phyloP scores from a whole-genome alignment of 2,888 invertebrate species.

The Sphaerophoria taeniata region DNA sequence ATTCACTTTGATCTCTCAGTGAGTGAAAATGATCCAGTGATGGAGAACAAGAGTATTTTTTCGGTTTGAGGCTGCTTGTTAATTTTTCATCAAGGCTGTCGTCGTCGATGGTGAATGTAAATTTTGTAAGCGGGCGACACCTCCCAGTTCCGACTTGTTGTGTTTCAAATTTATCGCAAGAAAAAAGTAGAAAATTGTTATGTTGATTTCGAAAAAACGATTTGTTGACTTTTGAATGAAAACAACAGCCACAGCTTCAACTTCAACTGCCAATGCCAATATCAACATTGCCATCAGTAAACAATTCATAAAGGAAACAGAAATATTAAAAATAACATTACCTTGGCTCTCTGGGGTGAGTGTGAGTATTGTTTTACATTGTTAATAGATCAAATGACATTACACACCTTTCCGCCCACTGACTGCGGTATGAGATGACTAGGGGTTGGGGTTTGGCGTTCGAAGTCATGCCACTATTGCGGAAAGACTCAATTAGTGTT shows the following conservation, averaged over 20 bases:
- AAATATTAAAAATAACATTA: neutral
- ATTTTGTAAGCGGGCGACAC: neutral
- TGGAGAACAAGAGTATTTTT: conserved; percentile 3
- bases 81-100: conserved; percentile 49
- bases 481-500: conserved; percentile 42
- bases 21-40: conserved; percentile 24
- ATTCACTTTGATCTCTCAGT: conserved; percentile 12
- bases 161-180: conserved; percentile 28
- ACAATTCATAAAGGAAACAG: neutral
- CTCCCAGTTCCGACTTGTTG: neutral
- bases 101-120: conserved; percentile 49
- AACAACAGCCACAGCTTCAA: conserved; percentile 2
- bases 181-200: conserved; percentile 28
- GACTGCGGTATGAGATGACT: too few species aligned
- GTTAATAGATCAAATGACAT: conserved; percentile 8
- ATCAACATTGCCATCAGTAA: conserved; percentile 20
- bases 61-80: neutral
- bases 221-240: conserved; percentile 53
- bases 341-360: conserved; percentile 1
- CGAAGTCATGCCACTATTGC: conserved; percentile 20
- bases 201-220: conserved; percentile 15
- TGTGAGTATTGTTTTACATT: conserved; percentile 53
- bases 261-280: conserved; percentile 14
- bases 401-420: conserved; percentile 13
- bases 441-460: too few species aligned